phyloP scores from a whole-genome alignment of 2,888 invertebrate genomes.

The Sesia bembeciformis region DNA sequence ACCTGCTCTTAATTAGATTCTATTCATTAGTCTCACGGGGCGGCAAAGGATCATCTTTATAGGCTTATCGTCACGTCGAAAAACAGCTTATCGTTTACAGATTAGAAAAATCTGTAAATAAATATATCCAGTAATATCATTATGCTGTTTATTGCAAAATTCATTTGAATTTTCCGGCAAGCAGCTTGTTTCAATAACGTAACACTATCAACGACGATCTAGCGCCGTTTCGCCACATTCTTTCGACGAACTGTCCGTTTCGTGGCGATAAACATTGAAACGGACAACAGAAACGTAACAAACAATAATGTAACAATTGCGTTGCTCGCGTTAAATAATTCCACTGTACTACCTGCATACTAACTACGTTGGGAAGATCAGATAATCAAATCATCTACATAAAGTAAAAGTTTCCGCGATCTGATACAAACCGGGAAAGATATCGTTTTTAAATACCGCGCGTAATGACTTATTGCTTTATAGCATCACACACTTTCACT shows the following conservation, averaged over 20 bases:
- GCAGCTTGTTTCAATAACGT: neutral
- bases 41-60: too few species aligned
- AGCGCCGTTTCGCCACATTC: neutral
- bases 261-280: neutral
- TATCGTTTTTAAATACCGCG: conserved; percentile 10
- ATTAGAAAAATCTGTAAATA: too few species aligned
- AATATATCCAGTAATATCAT: neutral
- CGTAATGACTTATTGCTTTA: conserved; percentile 8
- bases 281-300: neutral
- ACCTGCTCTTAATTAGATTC: too few species aligned
- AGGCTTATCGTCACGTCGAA: too few species aligned
- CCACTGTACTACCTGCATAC: conserved; percentile 18
- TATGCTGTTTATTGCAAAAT: neutral
- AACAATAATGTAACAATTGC: conserved; percentile 16
- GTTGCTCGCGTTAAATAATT: conserved; percentile 19
- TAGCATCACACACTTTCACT: conserved; percentile 32
- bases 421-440: conserved; percentile 41
- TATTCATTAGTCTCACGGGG: too few species aligned
- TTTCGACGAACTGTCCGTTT: neutral
- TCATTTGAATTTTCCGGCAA: neutral
- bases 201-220: neutral
- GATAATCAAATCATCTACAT: conserved; percentile 25
- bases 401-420: conserved; percentile 44
- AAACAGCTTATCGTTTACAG: too few species aligned
- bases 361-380: conserved; percentile 16